Evolutionary conservation across 37 sponge, comb jelly and placozoan species (phyloP).

Genomic region (Hormiphora californensis): DNA sequence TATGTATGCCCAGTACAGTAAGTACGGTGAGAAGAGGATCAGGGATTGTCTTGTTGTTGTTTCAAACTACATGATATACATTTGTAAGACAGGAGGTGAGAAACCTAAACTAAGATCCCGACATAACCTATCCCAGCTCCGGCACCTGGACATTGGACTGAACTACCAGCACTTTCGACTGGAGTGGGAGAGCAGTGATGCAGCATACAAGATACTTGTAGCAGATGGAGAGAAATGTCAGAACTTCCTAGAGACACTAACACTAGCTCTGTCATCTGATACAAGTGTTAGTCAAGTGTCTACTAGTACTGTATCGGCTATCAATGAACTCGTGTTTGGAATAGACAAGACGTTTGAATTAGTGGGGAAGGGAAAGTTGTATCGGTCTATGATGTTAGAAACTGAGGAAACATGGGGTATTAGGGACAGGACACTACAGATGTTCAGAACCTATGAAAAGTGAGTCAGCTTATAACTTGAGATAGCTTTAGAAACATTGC

Average conservation of each 20-base stretch:
- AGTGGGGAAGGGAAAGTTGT: background rate
- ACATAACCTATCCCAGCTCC: background rate
- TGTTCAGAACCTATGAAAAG: background rate
- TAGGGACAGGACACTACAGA: background rate
- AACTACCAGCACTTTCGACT: constrained; percentile 26
- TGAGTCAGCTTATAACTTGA: too few relatives aligned
- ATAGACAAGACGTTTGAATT: background rate
- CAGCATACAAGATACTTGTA: background rate
- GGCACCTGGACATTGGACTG: background rate
- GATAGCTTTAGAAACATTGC: too few relatives aligned
- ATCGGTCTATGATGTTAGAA: background rate
- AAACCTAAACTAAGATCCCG: background rate
- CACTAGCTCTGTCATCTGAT: background rate
- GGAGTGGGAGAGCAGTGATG: constrained; percentile 10
- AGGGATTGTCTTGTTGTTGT: background rate
- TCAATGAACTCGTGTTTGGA: background rate
- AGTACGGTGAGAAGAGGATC: background rate
- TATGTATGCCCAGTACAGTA: background rate
- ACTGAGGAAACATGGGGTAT: background rate
- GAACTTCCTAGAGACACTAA: background rate
- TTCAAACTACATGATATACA: background rate
- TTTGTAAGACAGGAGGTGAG: background rate
- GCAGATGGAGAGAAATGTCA: background rate
- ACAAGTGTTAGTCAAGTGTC: background rate
- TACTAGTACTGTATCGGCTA: background rate